Conservation (phyloP, 2,797 vertebrate species). For the Botia kubotai region DNA sequence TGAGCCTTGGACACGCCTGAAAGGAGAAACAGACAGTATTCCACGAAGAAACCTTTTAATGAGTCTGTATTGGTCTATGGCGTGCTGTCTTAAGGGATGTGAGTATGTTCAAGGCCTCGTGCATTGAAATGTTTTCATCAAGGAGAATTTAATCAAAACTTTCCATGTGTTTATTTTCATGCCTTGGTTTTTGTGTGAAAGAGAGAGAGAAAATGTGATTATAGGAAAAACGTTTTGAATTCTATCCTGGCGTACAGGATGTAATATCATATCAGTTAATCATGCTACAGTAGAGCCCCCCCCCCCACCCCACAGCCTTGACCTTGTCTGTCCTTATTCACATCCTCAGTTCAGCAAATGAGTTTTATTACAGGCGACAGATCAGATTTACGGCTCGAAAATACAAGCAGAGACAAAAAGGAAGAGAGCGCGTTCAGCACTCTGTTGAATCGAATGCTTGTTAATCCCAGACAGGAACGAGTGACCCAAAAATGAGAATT, state of each 20-base stretch:
- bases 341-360: slow-evolving; percentile 71
- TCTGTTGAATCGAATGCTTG: not conserved
- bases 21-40: slow-evolving; percentile 33
- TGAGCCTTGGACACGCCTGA: slow-evolving; percentile 37
- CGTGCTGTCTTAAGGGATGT: slow-evolving; percentile 31
- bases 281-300: slow-evolving; percentile 39
- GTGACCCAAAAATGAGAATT: not conserved
- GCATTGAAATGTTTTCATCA: slow-evolving; percentile 47
- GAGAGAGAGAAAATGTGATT: slow-evolving; percentile 41
- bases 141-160: slow-evolving; percentile 51
- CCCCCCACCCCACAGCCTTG: slow-evolving; percentile 49
- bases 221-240: slow-evolving; percentile 24
- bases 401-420: slow-evolving; percentile 26
- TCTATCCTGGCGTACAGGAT: slow-evolving; percentile 25
- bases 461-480: not conserved
- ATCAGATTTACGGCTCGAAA: slow-evolving; percentile 49
- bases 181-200: slow-evolving; percentile 32
- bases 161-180: slow-evolving; percentile 46
- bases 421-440: not conserved
- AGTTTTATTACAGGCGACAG: slow-evolving; percentile 64
- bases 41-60: too few relatives aligned
- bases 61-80: slow-evolving; percentile 14
- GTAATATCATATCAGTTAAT: slow-evolving; percentile 50
- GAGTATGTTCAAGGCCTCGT: slow-evolving; percentile 53
- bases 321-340: slow-evolving; percentile 61